A percentile compares a stretch with the other conserved stretches of the same genome.
Conservation (phyloP, 1,140 invertebrate species). For the Pseudomyrmex dendroicus region DNA sequence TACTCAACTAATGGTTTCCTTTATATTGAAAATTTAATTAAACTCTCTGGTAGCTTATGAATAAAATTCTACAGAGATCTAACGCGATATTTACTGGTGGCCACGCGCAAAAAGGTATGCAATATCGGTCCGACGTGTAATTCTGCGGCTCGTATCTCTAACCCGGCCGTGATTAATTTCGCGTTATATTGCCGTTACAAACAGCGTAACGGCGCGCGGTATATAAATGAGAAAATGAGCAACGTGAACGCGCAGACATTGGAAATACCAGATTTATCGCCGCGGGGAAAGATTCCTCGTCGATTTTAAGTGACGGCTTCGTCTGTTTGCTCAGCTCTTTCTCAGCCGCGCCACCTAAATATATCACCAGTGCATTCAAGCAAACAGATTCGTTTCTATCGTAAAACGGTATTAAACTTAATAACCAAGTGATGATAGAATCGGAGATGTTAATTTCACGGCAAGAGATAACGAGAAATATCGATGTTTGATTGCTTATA, state of each 20-base stretch:
- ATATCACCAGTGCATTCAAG: constrained; percentile 16
- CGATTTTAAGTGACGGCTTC: constrained; percentile 44
- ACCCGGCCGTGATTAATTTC: constrained; percentile 51
- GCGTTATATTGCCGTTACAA: constrained; percentile 34
- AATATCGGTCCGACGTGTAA: constrained; percentile 48
- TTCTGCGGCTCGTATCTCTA: constrained; percentile 49
- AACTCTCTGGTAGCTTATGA: constrained; percentile 39
- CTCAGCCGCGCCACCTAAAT: constrained; percentile 20
- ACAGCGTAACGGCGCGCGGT: neutral
- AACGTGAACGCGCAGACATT: constrained; percentile 25
- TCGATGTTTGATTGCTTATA: neutral
- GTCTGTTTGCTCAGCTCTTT: neutral
- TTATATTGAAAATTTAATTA: constrained; percentile 56
- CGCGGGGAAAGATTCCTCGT: constrained; percentile 29
- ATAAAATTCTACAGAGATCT: constrained; percentile 49
- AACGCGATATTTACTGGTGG: constrained; percentile 43
- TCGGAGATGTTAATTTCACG: constrained; percentile 50
- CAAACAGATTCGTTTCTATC: neutral
- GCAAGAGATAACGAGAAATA: constrained; percentile 45
- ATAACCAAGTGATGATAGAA: constrained; percentile 1
- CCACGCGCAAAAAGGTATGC: constrained; percentile 26
- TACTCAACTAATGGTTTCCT: constrained; percentile 47
- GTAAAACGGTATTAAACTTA: constrained; percentile 37
- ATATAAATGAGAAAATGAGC: constrained; percentile 3
- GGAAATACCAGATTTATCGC: constrained; percentile 56